Base-by-base conservation (phyloP, 2,888 invertebrate genomes). In the Chelonus formosanus region DNA sequence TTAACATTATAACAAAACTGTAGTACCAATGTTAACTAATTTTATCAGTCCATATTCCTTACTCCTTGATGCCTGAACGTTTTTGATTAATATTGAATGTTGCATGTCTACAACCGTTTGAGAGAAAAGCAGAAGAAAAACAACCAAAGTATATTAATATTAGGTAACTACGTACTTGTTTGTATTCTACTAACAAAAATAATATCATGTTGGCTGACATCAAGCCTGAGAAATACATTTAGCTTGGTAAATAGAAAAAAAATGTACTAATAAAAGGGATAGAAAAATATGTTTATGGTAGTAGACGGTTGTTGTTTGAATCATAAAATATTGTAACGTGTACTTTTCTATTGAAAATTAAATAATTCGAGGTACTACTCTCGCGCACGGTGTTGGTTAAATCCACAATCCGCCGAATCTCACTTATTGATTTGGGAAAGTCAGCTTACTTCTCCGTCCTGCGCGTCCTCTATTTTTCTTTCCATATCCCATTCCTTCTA, bases 121-220 rank as follows among this genome's bases (percentile, higher is more conserved):
- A 60, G 54, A 50, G 64, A 58, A 35, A 66, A 40, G 47, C 48
- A 61, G 35, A 44, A 58, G 47, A 58, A 34, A 55, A 53, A 54
- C 40, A 45, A 20, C 31, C 31, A 59, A 35, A 8, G 45, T 58
- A 63, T 58, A 68, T 52, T 50, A 58, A 76, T 75, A 8, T 36
- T 53, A 34, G 40, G 36, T 32, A 55, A 36, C 79, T 81, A 78
- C 80, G 80, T 80, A 81, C 80, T 81, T 81, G 79, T 81, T 80
- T 80, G 80, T 79, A 75, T 74, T 74, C 53, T 57, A 40, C 61
- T 56, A 71, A 69, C 43, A 48, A 48, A 48, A 61, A 35, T 31
- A 35, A 61, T 6, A 7, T 52, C 56, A 53, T 20, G 20, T 20
- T 20, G 20, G 20, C 20, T 20, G 20, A 20, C 20, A 20, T 20